phyloP scores from a whole-genome alignment of 1,140 invertebrate genomes.

The Hydropsyche tenuis region DNA sequence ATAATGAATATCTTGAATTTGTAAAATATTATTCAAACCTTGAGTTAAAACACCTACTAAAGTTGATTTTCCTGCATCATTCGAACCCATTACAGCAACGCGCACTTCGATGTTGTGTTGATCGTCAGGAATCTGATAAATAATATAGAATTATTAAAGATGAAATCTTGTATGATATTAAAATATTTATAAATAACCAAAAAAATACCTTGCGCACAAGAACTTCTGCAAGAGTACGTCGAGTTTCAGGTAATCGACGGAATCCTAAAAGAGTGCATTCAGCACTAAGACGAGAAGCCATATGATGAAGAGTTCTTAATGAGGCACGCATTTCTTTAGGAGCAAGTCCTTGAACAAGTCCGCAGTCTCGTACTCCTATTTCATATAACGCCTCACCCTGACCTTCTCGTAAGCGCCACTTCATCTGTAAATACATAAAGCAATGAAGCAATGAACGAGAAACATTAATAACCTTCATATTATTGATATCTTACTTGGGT shows the following conservation, averaged over 20 bases:
- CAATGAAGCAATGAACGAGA: background rate
- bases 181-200: constrained; percentile 37
- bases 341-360: constrained; percentile 80
- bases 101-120: constrained; percentile 89
- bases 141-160: background rate
- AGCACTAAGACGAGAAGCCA: constrained; percentile 86
- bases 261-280: constrained; percentile 76
- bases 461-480: constrained; percentile 5
- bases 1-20: constrained; percentile 46
- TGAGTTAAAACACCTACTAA: constrained; percentile 94
- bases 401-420: constrained; percentile 87
- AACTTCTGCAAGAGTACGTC: constrained; percentile 79
- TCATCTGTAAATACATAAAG: constrained; percentile 66
- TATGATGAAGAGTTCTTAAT: constrained; percentile 79
- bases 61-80: constrained; percentile 93
- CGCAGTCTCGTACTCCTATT: constrained; percentile 94
- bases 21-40: constrained; percentile 53
- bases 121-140: constrained; percentile 77
- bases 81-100: constrained; percentile 90
- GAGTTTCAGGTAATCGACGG: constrained; percentile 57
- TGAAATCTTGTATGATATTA: background rate
- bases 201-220: constrained; percentile 81
- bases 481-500: constrained; percentile 71
- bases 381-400: constrained; percentile 96
- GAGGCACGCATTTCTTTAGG: constrained; percentile 83